These are phyloP conservation scores for Tapirus indicus DNA, from an alignment of 2,797 vertebrate genomes.

Conservation along the genomic window DNA sequence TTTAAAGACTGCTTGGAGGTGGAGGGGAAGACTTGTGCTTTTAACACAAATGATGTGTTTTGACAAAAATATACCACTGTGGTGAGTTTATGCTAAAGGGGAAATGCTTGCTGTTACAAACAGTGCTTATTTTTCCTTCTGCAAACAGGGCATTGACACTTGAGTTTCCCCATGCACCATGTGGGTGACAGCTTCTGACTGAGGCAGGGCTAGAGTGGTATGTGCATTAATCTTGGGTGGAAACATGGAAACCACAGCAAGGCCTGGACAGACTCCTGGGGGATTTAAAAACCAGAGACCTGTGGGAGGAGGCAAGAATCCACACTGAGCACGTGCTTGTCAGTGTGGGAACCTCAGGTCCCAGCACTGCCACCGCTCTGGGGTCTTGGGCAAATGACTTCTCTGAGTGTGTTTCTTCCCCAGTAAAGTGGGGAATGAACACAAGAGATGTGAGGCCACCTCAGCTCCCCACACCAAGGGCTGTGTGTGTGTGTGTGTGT, in stretches of 20 bases:
- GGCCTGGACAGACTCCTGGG: neutral
- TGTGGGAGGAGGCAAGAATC: neutral
- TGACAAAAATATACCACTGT: constrained; percentile 50
- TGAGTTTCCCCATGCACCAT: neutral
- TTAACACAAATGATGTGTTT: constrained; percentile 73
- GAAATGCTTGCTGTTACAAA: constrained; percentile 41
- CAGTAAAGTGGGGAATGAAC: neutral
- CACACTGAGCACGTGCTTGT: neutral
- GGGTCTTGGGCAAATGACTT: neutral
- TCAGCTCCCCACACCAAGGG: neutral
- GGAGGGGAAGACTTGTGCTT: constrained; percentile 71
- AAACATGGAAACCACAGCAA: neutral
- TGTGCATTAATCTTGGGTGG: neutral
- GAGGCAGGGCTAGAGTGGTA: neutral
- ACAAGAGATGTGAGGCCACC: neutral
- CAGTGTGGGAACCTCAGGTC: neutral
- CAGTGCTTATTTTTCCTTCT: constrained; percentile 34
- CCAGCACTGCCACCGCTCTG: neutral
- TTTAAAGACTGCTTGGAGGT: constrained; percentile 65
- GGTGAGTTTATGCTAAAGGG: constrained; percentile 67
- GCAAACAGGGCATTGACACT: neutral
- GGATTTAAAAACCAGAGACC: neutral
- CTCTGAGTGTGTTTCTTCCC: neutral
- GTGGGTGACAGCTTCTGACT: neutral
- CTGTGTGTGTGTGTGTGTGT: neutral